Evolutionary conservation across 2,888 invertebrate genomes (phyloP).

Genomic region (Gandaritis pyraliata): DNA sequence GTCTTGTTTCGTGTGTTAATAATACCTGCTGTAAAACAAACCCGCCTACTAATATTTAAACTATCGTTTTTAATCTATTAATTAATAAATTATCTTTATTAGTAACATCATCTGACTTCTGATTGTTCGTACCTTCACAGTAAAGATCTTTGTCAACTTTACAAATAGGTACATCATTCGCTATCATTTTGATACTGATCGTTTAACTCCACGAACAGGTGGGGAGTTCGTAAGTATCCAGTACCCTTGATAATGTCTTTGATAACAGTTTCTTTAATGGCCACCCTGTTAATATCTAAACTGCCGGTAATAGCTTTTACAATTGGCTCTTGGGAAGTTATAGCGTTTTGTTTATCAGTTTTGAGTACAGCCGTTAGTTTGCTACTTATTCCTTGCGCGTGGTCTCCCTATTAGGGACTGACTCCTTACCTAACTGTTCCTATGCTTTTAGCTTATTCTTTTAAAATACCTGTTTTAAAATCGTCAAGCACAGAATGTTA

Average conservation of each 20-base stretch:
- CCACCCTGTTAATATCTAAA: constrained; percentile 49
- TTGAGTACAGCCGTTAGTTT: constrained; percentile 27
- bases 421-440: constrained; percentile 18
- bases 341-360: constrained; percentile 42
- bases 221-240: constrained; percentile 42
- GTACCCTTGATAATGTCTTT: constrained; percentile 47
- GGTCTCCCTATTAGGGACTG: constrained; percentile 24
- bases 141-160: constrained; percentile 8
- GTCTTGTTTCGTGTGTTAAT: constrained; percentile 49
- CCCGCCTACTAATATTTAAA: constrained; percentile 28
- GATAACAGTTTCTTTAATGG: constrained; percentile 56
- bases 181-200: constrained; percentile 10
- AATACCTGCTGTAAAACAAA: constrained; percentile 45
- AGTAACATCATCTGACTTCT: neutral
- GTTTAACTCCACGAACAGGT: constrained; percentile 46
- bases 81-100: neutral
- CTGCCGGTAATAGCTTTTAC: constrained; percentile 47
- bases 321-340: constrained; percentile 45
- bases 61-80: constrained; percentile 2
- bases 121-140: constrained; percentile 3
- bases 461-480: neutral
- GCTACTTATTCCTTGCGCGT: constrained; percentile 32
- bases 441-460: constrained; percentile 22
- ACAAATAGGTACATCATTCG: constrained; percentile 4
- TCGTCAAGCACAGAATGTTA: too few relatives aligned